These are phyloP conservation scores for Dasysyrphus albostriatus DNA, from an alignment of 2,888 invertebrate genomes.

Conservation along the genomic window DNA sequence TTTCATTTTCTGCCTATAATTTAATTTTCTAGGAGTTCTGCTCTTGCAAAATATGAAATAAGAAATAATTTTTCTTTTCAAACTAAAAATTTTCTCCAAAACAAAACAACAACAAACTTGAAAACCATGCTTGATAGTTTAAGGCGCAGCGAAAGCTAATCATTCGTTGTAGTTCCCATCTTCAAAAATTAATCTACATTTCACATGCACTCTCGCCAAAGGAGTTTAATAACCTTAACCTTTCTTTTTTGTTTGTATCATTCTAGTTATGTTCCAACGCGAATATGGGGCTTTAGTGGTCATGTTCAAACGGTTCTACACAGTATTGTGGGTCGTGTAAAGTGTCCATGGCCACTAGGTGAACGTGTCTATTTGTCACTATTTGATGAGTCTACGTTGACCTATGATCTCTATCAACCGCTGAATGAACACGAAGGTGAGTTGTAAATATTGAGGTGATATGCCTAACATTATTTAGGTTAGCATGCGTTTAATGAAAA, in stretches of 20 bases:
- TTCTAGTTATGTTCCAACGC: slow-evolving; percentile 93
- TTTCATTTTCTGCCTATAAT: too few relatives aligned
- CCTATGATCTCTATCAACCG: slow-evolving; percentile 96
- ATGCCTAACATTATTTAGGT: background rate
- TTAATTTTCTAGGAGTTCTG: too few relatives aligned
- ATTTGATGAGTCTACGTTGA: slow-evolving; percentile 94
- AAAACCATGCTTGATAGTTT: background rate
- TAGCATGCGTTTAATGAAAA: background rate
- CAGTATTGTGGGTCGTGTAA: slow-evolving; percentile 93
- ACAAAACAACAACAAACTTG: background rate
- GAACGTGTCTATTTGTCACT: slow-evolving; percentile 91
- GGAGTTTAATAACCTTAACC: slow-evolving; percentile 16
- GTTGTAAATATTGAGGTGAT: slow-evolving; percentile 43
- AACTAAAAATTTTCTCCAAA: background rate
- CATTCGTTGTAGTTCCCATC: background rate
- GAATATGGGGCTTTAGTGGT: slow-evolving; percentile 97
- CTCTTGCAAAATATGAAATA: too few relatives aligned
- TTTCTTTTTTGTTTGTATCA: slow-evolving; percentile 25
- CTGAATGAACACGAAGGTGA: slow-evolving; percentile 89
- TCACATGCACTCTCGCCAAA: slow-evolving; percentile 5
- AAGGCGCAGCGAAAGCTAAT: slow-evolving; percentile 1
- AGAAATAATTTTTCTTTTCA: background rate
- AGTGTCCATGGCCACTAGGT: slow-evolving; percentile 95
- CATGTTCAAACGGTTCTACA: slow-evolving; percentile 97
- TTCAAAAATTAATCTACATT: background rate